A percentile compares a stretch with the other conserved stretches of the same genome.
Conservation (phyloP, 2,888 invertebrate genomes). For the Allophyes oxyacanthae region DNA sequence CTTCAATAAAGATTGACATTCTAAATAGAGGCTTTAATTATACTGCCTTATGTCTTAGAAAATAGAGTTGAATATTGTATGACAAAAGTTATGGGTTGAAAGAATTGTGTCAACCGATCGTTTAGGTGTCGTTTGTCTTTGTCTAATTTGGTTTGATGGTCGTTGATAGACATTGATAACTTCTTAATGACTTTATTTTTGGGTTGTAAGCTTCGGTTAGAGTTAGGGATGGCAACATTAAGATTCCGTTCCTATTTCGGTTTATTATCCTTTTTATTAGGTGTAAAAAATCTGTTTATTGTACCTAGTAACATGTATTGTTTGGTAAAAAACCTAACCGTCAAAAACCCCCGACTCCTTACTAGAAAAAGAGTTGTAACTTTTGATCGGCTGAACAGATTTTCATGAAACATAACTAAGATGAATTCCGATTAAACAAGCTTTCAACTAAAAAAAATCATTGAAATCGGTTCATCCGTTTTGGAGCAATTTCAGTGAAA, state of each 20-base stretch:
- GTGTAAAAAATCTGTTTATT: constrained; percentile 14
- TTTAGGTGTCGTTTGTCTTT: constrained; percentile 57
- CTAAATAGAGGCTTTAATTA: constrained; percentile 19
- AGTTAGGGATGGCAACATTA: constrained; percentile 50
- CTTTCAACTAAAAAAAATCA: too few species aligned
- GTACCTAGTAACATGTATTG: neutral
- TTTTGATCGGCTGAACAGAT: too few species aligned
- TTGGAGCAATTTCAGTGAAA: too few species aligned
- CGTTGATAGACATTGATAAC: constrained; percentile 67
- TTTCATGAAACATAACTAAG: too few species aligned
- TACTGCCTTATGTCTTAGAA: neutral
- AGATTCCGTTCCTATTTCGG: constrained; percentile 48
- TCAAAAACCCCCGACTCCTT: too few species aligned
- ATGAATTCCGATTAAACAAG: too few species aligned
- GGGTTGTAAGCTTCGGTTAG: constrained; percentile 48
- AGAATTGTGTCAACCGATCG: constrained; percentile 71
- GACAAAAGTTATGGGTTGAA: constrained; percentile 25
- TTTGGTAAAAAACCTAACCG: neutral
- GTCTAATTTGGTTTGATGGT: constrained; percentile 72
- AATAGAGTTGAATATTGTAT: constrained; percentile 30
- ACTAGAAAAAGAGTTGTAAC: too few species aligned
- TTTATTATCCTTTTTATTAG: constrained; percentile 14
- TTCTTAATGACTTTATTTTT: constrained; percentile 65
- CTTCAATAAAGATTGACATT: constrained; percentile 50
- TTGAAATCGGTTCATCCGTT: too few species aligned